Conservation (phyloP, 2,113 vertebrate genomes). For the Oncorhynchus masou region DNA sequence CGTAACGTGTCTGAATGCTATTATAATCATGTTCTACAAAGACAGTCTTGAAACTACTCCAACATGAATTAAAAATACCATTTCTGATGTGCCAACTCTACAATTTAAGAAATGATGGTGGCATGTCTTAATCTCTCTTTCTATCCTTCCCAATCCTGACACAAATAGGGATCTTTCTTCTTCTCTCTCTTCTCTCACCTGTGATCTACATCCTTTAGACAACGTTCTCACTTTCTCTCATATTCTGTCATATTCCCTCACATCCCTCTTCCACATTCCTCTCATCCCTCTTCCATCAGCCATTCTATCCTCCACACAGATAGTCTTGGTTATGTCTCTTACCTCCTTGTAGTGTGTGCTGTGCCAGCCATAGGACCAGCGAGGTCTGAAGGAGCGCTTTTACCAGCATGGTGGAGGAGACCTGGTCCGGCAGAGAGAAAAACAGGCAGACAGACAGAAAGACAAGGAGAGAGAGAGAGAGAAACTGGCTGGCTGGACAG, state of each 20-base stretch:
- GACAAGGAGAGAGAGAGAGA: conserved; percentile 9
- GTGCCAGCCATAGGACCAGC: conserved; percentile 70
- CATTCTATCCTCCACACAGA: neutral
- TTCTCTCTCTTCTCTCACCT: neutral
- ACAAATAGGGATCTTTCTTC: neutral
- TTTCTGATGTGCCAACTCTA: neutral
- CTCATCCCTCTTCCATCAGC: neutral
- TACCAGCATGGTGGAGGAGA: conserved; percentile 63
- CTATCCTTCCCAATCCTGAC: neutral
- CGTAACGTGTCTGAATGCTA: neutral
- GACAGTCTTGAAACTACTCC: neutral
- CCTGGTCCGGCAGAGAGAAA: neutral
- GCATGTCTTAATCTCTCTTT: neutral
- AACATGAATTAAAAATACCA: neutral
- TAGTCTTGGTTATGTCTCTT: conserved; percentile 34
- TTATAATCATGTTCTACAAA: neutral
- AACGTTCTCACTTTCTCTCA: neutral
- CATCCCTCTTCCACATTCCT: neutral
- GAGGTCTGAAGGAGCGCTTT: conserved; percentile 67
- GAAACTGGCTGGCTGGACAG: conserved; percentile 8
- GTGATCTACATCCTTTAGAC: neutral
- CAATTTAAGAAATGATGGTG: neutral
- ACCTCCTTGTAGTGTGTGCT: conserved; percentile 73
- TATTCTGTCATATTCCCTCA: neutral
- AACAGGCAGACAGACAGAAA: conserved; percentile 9